Base-by-base conservation (phyloP, 1,140 invertebrate species). In the Leptoteleia sp. region DNA sequence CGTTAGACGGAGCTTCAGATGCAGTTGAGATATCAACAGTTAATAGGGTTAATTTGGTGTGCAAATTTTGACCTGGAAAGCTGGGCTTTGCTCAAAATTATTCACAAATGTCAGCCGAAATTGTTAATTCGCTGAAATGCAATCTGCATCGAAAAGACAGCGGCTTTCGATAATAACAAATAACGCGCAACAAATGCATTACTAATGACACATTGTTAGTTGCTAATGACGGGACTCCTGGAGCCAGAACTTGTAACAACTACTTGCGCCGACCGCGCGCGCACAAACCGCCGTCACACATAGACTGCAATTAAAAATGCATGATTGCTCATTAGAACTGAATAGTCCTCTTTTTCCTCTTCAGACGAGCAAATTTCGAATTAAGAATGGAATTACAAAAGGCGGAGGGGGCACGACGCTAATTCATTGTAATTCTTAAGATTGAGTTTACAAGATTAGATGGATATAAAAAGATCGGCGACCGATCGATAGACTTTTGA, bases 401-500 rank as follows among this genome's bases (percentile, higher is more conserved):
- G 25, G 17, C 29, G 22, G 31, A 15, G 19, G n/a, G 50, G 25
- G 3, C 3, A 3, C 27, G 4, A 4, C 7, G 27, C 3, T 47
- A 72, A 76, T 65, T 65, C 67, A 48, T 72, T 76, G 61, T 48
- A 61, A 65, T 68, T 57, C 52, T 67, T 55, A 8, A 80, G 67
- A 61, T 72, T 38, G 48, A 65, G 61, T 76, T 76, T 52, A 71
- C 62, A 1, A 76, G 67, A 80, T 76, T 77, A 76, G 70, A 67
- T 70, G 47, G 68, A 40, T 72, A 73, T 67, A 67, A 77, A 81
- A 79, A 83, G 82, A 86, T 85, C 82, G 59, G 38, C 77, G 77
- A 9, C 12, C 81, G 84, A 85, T 87, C 84, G 82, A 87, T 86
- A 80, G 75, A 78, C 68, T 78, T 54, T 29, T 81, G 81, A 83